Evolutionary conservation across 2,113 vertebrate species (phyloP).

Genomic region (Coptodon rendalli): DNA sequence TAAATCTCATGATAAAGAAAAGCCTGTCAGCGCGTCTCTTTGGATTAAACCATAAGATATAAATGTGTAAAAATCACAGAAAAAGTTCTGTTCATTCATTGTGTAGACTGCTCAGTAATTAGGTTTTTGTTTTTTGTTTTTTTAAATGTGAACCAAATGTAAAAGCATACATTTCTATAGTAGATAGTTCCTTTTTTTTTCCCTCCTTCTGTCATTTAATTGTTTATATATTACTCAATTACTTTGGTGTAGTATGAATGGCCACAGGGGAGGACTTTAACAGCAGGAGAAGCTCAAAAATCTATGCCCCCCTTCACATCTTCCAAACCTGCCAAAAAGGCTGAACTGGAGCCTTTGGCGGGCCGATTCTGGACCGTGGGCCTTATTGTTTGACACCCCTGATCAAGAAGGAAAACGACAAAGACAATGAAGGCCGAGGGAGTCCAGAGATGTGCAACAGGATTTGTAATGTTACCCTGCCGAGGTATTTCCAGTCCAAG

Average conservation of each 20-base stretch:
- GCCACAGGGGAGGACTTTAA: neutral
- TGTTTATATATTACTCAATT: neutral
- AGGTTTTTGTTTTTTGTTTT: neutral
- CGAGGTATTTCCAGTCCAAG: slow-evolving; percentile 92
- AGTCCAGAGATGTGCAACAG: neutral
- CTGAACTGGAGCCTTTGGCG: neutral
- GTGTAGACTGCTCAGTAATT: neutral
- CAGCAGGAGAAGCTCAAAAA: neutral
- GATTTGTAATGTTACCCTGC: slow-evolving; percentile 71
- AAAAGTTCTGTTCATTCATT: neutral
- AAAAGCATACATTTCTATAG: neutral
- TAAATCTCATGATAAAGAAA: neutral
- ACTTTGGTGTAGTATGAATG: neutral
- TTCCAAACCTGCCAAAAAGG: neutral
- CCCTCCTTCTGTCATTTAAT: neutral
- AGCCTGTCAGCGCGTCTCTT: neutral
- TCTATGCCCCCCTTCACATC: neutral
- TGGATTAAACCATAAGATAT: neutral
- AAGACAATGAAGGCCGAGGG: neutral
- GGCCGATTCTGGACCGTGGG: neutral
- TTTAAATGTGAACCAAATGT: neutral
- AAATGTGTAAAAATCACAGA: neutral
- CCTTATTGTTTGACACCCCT: neutral
- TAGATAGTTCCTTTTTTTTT: neutral
- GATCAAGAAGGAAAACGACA: neutral